Evolutionary conservation across 2,888 invertebrate species (phyloP).

Genomic region (Plutella xylostella): DNA sequence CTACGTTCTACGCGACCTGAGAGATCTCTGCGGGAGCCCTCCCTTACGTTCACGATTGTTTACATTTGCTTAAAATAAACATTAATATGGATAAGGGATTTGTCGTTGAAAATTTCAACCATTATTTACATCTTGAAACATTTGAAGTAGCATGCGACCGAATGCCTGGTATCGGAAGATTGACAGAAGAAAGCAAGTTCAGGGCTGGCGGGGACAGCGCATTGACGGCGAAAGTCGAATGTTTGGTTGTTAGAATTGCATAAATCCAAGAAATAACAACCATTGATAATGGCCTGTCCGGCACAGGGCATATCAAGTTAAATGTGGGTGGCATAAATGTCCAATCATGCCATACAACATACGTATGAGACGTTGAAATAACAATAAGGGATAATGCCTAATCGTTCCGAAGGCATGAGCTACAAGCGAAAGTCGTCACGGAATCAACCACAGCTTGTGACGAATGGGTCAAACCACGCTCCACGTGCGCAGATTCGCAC

Average conservation of each 20-base stretch:
- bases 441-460: conserved; percentile 1
- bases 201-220: conserved; percentile 25
- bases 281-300: neutral
- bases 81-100: neutral
- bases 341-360: neutral
- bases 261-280: conserved; percentile 3
- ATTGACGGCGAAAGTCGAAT: conserved; percentile 39
- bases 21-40: neutral
- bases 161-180: conserved; percentile 24
- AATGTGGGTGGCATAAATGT: neutral
- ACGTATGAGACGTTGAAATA: neutral
- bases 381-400: too few species aligned
- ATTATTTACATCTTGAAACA: neutral
- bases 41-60: neutral
- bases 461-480: conserved; percentile 1
- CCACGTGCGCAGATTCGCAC: conserved; percentile 3
- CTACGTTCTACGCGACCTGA: neutral
- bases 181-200: conserved; percentile 48
- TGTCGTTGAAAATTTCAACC: neutral
- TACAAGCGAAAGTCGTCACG: neutral
- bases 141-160: neutral
- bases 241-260: neutral
- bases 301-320: neutral
- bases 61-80: neutral
- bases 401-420: neutral